Evolutionary conservation across 2,113 vertebrate species (phyloP).

Genomic region (Microcebus murinus): DNA sequence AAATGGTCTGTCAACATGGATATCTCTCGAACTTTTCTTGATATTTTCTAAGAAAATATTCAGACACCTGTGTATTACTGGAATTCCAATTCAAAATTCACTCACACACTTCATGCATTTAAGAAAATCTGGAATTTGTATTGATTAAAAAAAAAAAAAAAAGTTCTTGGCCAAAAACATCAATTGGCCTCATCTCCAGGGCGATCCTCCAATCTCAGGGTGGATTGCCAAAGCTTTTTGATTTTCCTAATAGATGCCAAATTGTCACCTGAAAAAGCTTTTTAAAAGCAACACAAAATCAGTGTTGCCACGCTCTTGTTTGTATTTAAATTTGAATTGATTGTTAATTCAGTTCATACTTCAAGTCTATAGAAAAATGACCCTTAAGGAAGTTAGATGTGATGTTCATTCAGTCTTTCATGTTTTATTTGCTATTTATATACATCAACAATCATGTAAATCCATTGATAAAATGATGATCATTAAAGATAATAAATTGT

Average conservation of each 20-base stretch:
- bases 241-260: not conserved
- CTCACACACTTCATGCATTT: not conserved
- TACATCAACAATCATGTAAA: not conserved
- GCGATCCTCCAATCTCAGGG: not conserved
- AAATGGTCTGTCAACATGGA: not conserved
- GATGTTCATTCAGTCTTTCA: not conserved
- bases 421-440: not conserved
- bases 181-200: not conserved
- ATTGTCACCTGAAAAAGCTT: not conserved
- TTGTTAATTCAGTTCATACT: not conserved
- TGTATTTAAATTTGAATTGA: not conserved
- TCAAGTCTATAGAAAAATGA: not conserved
- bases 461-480: not conserved
- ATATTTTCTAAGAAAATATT: not conserved
- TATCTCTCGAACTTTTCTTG: not conserved
- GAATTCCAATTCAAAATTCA: not conserved
- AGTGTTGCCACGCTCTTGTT: not conserved
- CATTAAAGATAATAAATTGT: not conserved
- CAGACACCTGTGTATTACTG: not conserved
- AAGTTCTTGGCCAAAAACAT: not conserved
- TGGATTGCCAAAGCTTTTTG: not conserved
- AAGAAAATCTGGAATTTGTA: not conserved
- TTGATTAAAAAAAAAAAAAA: not conserved
- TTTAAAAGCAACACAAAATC: not conserved
- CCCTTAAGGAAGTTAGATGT: not conserved